phyloP scores from a whole-genome alignment of 2,888 invertebrate species.

The Andrena fulva region DNA sequence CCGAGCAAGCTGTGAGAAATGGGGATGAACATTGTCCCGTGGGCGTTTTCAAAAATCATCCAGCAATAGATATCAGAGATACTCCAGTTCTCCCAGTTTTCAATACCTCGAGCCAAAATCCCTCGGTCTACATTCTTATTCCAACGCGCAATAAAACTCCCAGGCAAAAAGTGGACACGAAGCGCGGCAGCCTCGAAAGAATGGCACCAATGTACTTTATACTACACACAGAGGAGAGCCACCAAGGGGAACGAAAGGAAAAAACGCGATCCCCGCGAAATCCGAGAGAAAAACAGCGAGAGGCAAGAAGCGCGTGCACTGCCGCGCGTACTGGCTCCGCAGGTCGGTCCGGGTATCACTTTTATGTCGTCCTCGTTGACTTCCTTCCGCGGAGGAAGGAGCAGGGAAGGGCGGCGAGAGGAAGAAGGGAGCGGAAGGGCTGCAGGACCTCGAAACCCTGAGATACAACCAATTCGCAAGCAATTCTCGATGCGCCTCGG shows the following conservation, averaged over 20 bases:
- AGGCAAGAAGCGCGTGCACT: background rate
- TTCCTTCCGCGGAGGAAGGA: conserved; percentile 67
- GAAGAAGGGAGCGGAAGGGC: conserved; percentile 49
- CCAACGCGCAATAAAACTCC: no score
- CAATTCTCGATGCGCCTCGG: conserved; percentile 80
- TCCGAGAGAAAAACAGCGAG: conserved; percentile 1
- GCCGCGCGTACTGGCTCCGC: conserved; percentile 50
- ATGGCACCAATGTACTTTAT: no score
- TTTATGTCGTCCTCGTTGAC: conserved; percentile 72
- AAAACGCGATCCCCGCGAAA: background rate
- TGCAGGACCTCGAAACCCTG: conserved; percentile 74
- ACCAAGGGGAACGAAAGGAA: background rate
- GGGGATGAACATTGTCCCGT: background rate
- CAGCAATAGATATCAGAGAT: no score
- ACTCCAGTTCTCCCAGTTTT: no score
- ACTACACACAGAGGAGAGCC: no score
- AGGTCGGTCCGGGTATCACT: conserved; percentile 65
- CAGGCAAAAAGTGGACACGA: no score
- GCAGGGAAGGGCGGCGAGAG: conserved; percentile 4
- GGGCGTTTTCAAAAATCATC: no score
- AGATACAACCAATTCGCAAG: conserved; percentile 82
- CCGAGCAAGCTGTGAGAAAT: background rate
- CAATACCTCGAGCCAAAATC: no score
- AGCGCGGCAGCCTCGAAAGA: no score
- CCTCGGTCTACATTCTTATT: no score